phyloP scores from a whole-genome alignment of 2,888 invertebrate genomes.

The Diaprepes abbreviatus region DNA sequence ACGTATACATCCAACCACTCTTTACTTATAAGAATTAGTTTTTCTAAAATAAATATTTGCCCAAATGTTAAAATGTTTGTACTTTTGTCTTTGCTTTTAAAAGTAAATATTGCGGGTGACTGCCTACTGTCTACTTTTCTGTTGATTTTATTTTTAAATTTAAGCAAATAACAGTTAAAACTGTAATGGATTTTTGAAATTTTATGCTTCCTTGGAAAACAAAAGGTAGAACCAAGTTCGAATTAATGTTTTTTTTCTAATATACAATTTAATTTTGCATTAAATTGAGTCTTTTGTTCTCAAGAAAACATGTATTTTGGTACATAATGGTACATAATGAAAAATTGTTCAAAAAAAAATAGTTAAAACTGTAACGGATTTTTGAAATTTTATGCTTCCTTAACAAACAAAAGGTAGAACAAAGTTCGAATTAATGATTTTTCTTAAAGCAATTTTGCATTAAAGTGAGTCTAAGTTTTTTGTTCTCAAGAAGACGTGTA shows the following conservation, averaged over 20 bases:
- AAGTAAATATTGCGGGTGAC: constrained; percentile 16
- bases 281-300: too few relatives aligned
- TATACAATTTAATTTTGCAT: too few relatives aligned
- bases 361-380: not conserved
- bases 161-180: not conserved
- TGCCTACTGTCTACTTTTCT: constrained; percentile 5
- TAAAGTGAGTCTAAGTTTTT: too few relatives aligned
- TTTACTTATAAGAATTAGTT: not conserved
- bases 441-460: too few relatives aligned
- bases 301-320: too few relatives aligned
- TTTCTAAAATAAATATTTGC: constrained; percentile 9
- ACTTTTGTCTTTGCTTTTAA: constrained; percentile 13
- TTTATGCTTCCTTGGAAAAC: not conserved
- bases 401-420: not conserved
- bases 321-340: too few relatives aligned
- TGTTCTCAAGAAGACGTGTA: too few relatives aligned
- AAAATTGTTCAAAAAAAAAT: too few relatives aligned
- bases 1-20: not conserved
- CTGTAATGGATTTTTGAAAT: constrained; percentile 1
- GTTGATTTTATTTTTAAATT: constrained; percentile 12
- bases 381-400: constrained; percentile 8
- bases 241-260: too few relatives aligned
- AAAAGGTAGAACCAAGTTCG: too few relatives aligned
- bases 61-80: constrained; percentile 13
- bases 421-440: too few relatives aligned